Conservation (phyloP, 2,888 invertebrate genomes). For the Apodemia mormo region DNA sequence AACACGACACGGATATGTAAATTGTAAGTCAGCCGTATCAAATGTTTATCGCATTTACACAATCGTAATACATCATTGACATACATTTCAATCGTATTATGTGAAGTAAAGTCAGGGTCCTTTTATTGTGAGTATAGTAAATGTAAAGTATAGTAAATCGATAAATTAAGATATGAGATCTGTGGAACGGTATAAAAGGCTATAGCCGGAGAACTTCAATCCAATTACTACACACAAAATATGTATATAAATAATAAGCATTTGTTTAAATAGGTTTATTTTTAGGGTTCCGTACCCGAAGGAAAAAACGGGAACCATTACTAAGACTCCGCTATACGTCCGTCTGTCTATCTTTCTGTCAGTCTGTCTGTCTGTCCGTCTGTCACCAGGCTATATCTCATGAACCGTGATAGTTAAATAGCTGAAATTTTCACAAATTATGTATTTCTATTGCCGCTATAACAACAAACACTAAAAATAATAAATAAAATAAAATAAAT, state of each 20-base stretch:
- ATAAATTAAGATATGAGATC: slow-evolving; percentile 14
- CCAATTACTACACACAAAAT: slow-evolving; percentile 26
- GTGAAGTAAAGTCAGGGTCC: slow-evolving; percentile 11
- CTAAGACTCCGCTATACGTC: no score
- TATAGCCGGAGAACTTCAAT: background rate
- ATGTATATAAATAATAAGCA: slow-evolving; percentile 15
- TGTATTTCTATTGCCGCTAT: no score
- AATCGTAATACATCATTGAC: slow-evolving; percentile 12
- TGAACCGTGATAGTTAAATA: no score
- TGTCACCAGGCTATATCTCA: no score
- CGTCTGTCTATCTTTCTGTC: no score
- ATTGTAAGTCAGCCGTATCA: background rate
- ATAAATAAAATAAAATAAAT: no score
- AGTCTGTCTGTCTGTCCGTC: no score
- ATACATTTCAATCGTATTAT: slow-evolving; percentile 14
- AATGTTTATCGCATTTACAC: slow-evolving; percentile 2
- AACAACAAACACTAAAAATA: no score
- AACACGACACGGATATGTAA: background rate
- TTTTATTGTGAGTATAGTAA: background rate
- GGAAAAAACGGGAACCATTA: no score
- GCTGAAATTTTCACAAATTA: no score
- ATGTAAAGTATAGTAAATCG: slow-evolving; percentile 7
- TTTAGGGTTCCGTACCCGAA: no score
- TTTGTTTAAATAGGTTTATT: no score
- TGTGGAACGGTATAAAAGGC: background rate